A percentile compares a stretch with the other conserved stretches of the same genome.
Evolutionary conservation across 2,113 vertebrate species (phyloP).

Genomic region (Theristicus caerulescens): DNA sequence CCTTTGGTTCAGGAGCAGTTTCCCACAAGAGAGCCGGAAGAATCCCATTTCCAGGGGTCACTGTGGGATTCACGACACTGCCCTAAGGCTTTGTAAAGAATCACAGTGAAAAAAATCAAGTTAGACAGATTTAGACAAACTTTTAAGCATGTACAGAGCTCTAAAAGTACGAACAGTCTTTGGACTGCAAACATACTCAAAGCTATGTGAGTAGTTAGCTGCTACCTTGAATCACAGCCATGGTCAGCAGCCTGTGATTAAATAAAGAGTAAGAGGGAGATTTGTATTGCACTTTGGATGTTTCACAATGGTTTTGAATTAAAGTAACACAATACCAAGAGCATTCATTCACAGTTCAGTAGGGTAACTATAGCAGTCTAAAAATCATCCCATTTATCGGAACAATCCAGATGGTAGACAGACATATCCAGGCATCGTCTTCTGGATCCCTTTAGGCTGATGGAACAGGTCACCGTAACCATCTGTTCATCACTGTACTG

Average conservation of each 20-base stretch:
- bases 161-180: neutral
- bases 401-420: neutral
- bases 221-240: conserved; percentile 13
- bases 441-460: neutral
- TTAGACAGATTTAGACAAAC: neutral
- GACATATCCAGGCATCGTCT: neutral
- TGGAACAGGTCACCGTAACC: neutral
- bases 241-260: conserved; percentile 2
- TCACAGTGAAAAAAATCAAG: neutral
- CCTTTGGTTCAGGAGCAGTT: neutral
- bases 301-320: neutral
- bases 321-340: neutral
- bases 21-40: neutral
- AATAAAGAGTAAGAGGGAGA: neutral
- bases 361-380: neutral
- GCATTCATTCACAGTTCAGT: neutral
- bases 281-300: neutral
- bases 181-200: neutral
- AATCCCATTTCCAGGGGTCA: neutral
- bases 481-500: neutral
- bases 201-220: neutral
- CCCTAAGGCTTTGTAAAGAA: neutral
- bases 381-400: neutral
- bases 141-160: neutral
- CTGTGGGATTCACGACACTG: neutral